Percentiles rank a stretch among this genome's conserved stretches.
Conservation (phyloP, 2,797 vertebrate genomes). For the Takifugu rubripes region DNA sequence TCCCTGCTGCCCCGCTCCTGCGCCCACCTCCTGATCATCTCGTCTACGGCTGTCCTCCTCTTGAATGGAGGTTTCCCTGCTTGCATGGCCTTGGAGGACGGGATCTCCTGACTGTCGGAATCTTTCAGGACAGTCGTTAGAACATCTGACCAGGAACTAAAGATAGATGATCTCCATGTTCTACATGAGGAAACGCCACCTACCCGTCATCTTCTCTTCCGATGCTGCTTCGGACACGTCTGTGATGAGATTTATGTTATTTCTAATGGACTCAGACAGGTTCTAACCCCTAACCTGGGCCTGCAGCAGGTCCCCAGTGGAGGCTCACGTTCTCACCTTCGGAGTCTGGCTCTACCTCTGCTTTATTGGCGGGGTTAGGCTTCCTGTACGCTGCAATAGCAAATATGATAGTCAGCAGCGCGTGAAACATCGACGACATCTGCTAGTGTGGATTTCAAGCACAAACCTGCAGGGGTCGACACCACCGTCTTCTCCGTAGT, state of each 20-base stretch:
- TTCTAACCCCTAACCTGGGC: neutral
- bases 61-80: conserved; percentile 9
- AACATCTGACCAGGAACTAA: conserved; percentile 8
- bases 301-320: neutral
- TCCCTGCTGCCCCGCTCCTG: conserved; percentile 21
- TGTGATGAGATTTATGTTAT: conserved; percentile 18
- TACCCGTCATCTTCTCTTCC: conserved; percentile 38
- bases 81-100: conserved; percentile 4
- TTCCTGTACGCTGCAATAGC: conserved; percentile 30
- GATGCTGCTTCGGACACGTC: conserved; percentile 49
- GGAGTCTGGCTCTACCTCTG: conserved; percentile 32
- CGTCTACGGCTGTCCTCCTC: conserved; percentile 5
- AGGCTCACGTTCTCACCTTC: conserved; percentile 33
- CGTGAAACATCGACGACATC: too few relatives aligned
- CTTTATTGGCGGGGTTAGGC: conserved; percentile 18
- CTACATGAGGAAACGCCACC: neutral
- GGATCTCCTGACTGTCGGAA: conserved; percentile 53
- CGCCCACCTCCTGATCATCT: conserved; percentile 6
- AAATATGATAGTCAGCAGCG: too few relatives aligned
- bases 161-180: neutral
- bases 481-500: conserved; percentile 24
- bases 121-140: conserved; percentile 20
- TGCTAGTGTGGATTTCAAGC: neutral
- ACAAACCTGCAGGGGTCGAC: conserved; percentile 52
- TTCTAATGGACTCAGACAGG: neutral